Percentiles rank a stretch among this genome's conserved stretches.
These are phyloP conservation scores for Glaucidium brasilianum DNA, from an alignment of 2,113 vertebrate species.

Conservation along the genomic window DNA sequence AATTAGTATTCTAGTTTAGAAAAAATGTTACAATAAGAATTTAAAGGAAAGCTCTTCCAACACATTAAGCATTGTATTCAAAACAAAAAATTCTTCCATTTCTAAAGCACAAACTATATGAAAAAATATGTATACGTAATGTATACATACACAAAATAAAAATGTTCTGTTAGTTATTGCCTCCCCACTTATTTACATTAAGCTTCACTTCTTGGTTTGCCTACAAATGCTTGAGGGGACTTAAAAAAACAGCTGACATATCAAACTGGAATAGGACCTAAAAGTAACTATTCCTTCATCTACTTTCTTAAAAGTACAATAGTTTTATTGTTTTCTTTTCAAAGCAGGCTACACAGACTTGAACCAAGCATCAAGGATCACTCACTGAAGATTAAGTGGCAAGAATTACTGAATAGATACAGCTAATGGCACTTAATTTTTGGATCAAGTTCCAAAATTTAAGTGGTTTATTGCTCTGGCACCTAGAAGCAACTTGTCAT, in stretches of 20 bases:
- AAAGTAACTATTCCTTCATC: neutral
- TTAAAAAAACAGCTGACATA: neutral
- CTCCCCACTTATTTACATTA: neutral
- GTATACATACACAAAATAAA: neutral
- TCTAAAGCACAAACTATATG: neutral
- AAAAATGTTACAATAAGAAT: neutral
- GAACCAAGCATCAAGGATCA: neutral
- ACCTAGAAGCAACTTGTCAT: neutral
- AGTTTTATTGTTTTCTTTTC: neutral
- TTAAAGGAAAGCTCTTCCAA: neutral
- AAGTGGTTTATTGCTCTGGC: neutral
- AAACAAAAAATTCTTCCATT: neutral
- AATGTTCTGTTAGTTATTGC: neutral
- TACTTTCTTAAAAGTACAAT: neutral
- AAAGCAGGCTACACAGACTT: neutral
- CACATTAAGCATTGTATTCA: accelerated
- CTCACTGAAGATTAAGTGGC: accelerated
- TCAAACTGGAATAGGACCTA: neutral
- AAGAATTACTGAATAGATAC: neutral
- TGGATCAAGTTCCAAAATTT: neutral
- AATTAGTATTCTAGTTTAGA: neutral
- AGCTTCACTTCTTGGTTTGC: neutral
- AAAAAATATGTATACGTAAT: neutral
- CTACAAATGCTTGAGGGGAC: neutral
- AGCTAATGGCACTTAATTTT: neutral